Base-by-base conservation (phyloP, 2,113 vertebrate species). In the Etheostoma spectabile region DNA sequence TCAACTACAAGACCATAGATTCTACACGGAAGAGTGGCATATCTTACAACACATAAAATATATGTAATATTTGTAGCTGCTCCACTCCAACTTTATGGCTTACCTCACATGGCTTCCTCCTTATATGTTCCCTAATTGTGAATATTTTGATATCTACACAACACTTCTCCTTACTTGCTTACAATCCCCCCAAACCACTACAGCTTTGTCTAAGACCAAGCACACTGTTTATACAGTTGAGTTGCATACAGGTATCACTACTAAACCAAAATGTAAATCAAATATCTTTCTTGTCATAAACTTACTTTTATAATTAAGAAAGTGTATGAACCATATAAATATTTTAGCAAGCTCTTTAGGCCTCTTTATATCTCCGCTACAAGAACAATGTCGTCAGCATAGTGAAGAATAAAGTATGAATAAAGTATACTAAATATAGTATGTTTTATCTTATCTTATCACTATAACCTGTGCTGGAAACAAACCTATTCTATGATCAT, bases 31-130 rank as follows among this genome's bases (percentile, higher is more conserved):
- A 48, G 35, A 33, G 42, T 8, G 11, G 3, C 12, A 49, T 49
- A 11, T 55, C 24, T 30, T 57, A 65, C 59, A 6, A 55, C 15
- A 63, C 7, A 42, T 61, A 46, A 46, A n/a, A 24, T 24, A 24
- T 27, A 27, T 51, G 8, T 52, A 65, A 73, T 59, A 79, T 68
- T 69, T 69, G 38, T 35, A 27, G 33, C 48, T 22, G 27, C 24
- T 62, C 33, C 12, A 27, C 57, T n/a, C 42, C 13, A 46, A 51
- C 24, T 2, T 35, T 3, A 35, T 51, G 45, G 19, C 51, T 70
- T 45, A 59, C n/a, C 19, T 57, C 61, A 24, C 33, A 62, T 56
- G 68, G 2, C 56, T 30, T 24, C 33, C 8, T 56, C 46, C 15
- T 59, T 62, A 18, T 48, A 48, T 8, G 24, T 73, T 8, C 22